Evolutionary conservation across 2,113 vertebrate genomes (phyloP), one percentile per base, ranked within the genome.

Genomic region (Cephalopterus ornatus): DNA sequence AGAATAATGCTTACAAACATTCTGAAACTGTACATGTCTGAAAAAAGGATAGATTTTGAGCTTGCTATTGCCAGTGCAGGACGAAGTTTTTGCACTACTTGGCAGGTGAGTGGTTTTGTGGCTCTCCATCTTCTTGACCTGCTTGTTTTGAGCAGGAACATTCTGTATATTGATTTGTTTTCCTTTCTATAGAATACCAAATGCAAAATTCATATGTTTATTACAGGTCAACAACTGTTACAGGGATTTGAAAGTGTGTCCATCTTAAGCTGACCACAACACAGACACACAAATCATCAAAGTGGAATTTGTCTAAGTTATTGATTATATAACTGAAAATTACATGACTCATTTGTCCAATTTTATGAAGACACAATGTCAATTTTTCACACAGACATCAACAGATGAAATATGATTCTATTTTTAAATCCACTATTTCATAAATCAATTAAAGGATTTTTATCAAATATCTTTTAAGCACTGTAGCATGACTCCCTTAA

Each of bases 301-400:
- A 98, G 98, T 97, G 98, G 98, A 99, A 99, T 99, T 99, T 99
- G 98, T 99, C 98, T 98, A 98, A 97, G 98, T 97, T 98, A 99
- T 99, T 97, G 98, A 99, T 99, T 98, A 98, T 98, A 98, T 98
- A 99, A 98, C 98, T 98, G 98, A 99, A 99, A 99, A 99, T 99
- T 99, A 99, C 98, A 98, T 96, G 98, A 99, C 98, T 98, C 98
- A 98, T 99, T 99, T 99, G 98, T 99, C 98, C 98, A 98, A 96
- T 98, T 98, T 99, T 98, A 98, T 96, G 97, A 98, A 97, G 97
- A 97, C 97, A 98, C 89, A 97, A 97, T 97, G 97, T 98, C 98
- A 99, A 98, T 98, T 97, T 97, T 98, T 98, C 97, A 98, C 83
- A 68, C 23, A 95, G 78, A 94, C 71, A 95, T 97, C 88, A 96